Percentiles rank a stretch among this genome's conserved stretches.
These are phyloP conservation scores for Sarcophaga caerulescens DNA, from an alignment of 2,888 invertebrate species.

Conservation along the genomic window DNA sequence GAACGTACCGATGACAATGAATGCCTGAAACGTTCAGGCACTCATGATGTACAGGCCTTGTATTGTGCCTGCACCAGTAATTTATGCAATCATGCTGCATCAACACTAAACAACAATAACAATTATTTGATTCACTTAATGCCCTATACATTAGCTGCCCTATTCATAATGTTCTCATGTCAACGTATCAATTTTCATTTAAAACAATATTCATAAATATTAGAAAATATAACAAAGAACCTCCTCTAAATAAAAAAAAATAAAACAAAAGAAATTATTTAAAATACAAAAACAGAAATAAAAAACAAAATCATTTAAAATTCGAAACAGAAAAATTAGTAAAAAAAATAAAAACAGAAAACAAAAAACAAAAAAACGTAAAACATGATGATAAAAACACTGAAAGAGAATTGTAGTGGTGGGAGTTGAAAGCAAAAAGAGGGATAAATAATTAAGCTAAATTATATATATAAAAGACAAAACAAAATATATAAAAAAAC, in stretches of 20 bases:
- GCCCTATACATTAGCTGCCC: conserved; percentile 72
- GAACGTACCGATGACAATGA: conserved; percentile 83
- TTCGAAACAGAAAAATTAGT: conserved; percentile 36
- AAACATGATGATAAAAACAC: neutral
- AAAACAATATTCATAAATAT: conserved; percentile 73
- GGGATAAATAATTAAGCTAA: conserved; percentile 57
- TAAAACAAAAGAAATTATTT: neutral
- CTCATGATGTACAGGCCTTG: conserved; percentile 87
- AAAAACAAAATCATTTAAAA: conserved; percentile 41
- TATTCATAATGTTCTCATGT: conserved; percentile 70
- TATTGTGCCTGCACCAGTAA: conserved; percentile 91
- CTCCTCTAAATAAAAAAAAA: conserved; percentile 64
- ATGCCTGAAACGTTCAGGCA: conserved; percentile 87
- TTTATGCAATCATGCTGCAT: conserved; percentile 86
- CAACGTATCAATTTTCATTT: conserved; percentile 70
- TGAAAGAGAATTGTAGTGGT: conserved; percentile 28
- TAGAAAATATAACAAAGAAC: conserved; percentile 61
- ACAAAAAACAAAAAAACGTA: conserved; percentile 20
- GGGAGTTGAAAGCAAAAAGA: conserved; percentile 30
- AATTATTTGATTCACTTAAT: conserved; percentile 71
- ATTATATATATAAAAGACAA: conserved; percentile 40
- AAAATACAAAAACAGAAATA: conserved; percentile 26
- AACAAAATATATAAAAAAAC: conserved; percentile 45
- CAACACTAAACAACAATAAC: conserved; percentile 72
- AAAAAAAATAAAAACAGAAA: conserved; percentile 19